Percentiles rank a stretch among this genome's conserved stretches.
Evolutionary conservation across 2,888 invertebrate species (phyloP).

Genomic region (Aspidiotus destructor): DNA sequence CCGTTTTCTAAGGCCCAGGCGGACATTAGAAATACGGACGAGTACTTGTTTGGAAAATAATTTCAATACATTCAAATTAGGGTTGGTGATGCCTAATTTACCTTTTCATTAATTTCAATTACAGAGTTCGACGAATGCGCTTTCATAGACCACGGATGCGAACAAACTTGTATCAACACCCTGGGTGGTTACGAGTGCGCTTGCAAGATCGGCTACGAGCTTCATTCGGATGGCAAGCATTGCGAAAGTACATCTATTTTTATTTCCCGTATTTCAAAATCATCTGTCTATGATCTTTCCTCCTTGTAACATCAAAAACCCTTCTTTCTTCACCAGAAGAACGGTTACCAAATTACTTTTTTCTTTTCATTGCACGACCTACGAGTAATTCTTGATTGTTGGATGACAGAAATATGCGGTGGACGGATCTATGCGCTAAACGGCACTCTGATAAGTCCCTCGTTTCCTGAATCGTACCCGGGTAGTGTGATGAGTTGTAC

Average conservation of each 20-base stretch:
- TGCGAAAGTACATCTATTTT: slow-evolving; percentile 99
- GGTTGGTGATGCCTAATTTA: no score
- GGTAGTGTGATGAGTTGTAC: slow-evolving; percentile 91
- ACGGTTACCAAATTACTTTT: no score
- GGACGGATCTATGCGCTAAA: slow-evolving; percentile 79
- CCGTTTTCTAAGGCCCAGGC: no score
- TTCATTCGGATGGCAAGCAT: slow-evolving; percentile 93
- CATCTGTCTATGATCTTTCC: no score
- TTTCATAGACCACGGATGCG: slow-evolving; percentile 81
- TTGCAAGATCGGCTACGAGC: slow-evolving; percentile 88
- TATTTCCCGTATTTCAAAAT: no score
- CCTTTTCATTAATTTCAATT: slow-evolving; percentile 24
- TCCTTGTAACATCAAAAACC: no score
- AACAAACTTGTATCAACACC: slow-evolving; percentile 93
- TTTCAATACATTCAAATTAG: no score
- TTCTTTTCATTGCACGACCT: not conserved
- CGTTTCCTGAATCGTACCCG: slow-evolving; percentile 90
- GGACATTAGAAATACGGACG: no score
- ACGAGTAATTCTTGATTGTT: not conserved
- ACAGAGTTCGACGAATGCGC: slow-evolving; percentile 92
- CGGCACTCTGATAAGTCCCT: slow-evolving; percentile 91
- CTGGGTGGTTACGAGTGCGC: slow-evolving; percentile 83
- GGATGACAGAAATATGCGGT: slow-evolving; percentile 79
- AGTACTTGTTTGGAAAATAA: no score
- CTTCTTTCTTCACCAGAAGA: no score